Evolutionary conservation across 2,797 vertebrate genomes (phyloP).

Genomic region (Centroberyx gerrardi): DNA sequence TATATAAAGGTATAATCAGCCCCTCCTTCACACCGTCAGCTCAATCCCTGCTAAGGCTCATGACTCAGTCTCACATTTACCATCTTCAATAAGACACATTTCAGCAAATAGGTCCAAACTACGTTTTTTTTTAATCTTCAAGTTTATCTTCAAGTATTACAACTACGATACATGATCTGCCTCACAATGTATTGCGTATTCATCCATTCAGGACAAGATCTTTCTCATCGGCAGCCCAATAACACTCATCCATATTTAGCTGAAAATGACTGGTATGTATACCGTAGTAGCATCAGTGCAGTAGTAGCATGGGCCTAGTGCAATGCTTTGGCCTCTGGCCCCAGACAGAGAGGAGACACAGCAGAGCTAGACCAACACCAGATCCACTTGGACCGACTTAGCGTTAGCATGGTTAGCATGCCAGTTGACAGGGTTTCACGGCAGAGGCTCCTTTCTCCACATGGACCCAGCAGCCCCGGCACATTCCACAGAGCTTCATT

Average conservation of each 20-base stretch:
- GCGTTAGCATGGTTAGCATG: slow-evolving; percentile 60
- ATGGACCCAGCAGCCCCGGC: slow-evolving; percentile 59
- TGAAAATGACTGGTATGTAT: neutral
- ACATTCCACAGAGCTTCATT: slow-evolving; percentile 73
- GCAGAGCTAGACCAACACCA: slow-evolving; percentile 53
- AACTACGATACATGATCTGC: neutral
- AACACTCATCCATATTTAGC: slow-evolving; percentile 6
- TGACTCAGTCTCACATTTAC: slow-evolving; percentile 36
- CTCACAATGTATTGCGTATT: neutral
- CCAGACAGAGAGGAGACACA: slow-evolving; percentile 73
- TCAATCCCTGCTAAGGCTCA: slow-evolving; percentile 39
- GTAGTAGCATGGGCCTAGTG: slow-evolving; percentile 5
- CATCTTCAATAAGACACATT: neutral
- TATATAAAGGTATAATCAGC: slow-evolving; percentile 63
- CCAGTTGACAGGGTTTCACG: slow-evolving; percentile 66
- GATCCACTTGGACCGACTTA: slow-evolving; percentile 58
- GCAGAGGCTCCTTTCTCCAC: slow-evolving; percentile 57
- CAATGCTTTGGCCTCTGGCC: slow-evolving; percentile 23
- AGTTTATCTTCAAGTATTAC: slow-evolving; percentile 3
- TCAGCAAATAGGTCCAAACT: neutral
- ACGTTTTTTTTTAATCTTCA: neutral
- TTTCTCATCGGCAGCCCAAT: neutral
- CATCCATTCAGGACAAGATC: neutral
- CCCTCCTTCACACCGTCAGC: slow-evolving; percentile 57
- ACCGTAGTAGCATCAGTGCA: slow-evolving; percentile 2